Base-by-base conservation (phyloP, 2,797 vertebrate species). In the Parauchenoglanis ngamensis region DNA sequence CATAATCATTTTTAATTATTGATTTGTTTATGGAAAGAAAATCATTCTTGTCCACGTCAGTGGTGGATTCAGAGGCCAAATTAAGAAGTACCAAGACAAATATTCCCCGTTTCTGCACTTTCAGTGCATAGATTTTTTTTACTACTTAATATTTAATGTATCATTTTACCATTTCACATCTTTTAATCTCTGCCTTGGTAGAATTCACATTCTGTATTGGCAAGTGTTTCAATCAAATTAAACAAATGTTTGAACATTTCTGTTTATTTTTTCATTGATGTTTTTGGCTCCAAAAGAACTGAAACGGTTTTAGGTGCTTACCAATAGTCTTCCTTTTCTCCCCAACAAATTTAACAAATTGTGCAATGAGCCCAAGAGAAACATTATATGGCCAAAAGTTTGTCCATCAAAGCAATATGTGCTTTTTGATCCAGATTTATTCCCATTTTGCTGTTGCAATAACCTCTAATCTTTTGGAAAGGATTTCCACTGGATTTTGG, bases 61-160 rank as follows among this genome's bases (percentile, higher is more conserved):
- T 75, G 76, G 80, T 86, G 78, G 76, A 67, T 57, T 88, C 52
- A 4, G 5, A 89, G 72, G 78, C 65, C 88, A 85, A 87, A 87
- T 77, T 86, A 77, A 85, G 31, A 63, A 65, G 11, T 11, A 19
- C 82, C 56, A 63, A 68, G 59, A 90, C 77, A 89, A 80, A 87
- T 88, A 84, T 83, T 87, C 63, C 87, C 87, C 57, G 5, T 85
- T 81, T 82, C 54, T 88, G 85, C 78, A 81, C 76, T 56, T 40
- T 25, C 23, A n/a, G 56, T 82, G 77, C 63, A 56, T 35, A 80
- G 8, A 73, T 88, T 87, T 85, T 63, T 76, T 78, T 56, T 81
- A 84, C 83, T 89, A 88, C 86, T 83, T 89, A 89, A 83, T 88
- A 91, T 91, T 90, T 90, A 89, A 90, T 90, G 86, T 83, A 52